Evolutionary conservation across 1,140 invertebrate species (phyloP).

Genomic region (Agrilus planipennis): DNA sequence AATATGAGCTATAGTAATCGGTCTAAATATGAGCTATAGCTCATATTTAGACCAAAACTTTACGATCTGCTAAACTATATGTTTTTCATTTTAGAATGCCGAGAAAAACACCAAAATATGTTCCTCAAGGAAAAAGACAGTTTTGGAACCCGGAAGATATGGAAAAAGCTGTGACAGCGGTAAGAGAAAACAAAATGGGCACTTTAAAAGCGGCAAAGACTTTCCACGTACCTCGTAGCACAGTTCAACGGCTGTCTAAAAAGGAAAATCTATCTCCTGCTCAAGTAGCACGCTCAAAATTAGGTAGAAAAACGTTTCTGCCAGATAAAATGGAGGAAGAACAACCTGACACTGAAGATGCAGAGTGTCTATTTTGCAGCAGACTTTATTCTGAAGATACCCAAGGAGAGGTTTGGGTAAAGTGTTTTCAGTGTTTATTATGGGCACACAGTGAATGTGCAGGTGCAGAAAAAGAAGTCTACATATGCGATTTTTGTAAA

Average conservation of each 20-base stretch:
- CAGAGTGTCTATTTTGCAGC: constrained; percentile 15
- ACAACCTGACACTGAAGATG: no score
- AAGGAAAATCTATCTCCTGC: constrained; percentile 1
- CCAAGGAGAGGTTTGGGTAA: constrained; percentile 14
- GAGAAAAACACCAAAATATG: no score
- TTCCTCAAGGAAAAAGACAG: no score
- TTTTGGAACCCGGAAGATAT: constrained; percentile 3
- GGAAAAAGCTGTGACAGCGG: constrained; percentile 1
- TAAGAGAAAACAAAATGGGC: constrained; percentile 7
- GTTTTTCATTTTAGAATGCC: no score
- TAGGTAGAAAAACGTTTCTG: constrained; percentile 2
- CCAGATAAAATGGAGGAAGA: constrained; percentile 1
- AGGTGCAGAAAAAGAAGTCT: no score
- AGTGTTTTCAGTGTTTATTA: constrained; percentile 23
- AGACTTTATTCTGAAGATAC: constrained; percentile 18
- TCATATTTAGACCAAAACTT: no score
- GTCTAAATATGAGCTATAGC: no score
- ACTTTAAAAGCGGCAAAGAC: constrained; percentile 7
- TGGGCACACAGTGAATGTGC: constrained; percentile 19
- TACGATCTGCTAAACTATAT: no score
- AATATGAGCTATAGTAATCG: no score
- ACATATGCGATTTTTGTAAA: no score
- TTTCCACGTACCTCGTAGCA: constrained; percentile 6
- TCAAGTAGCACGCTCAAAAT: not conserved
- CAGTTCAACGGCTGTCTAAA: constrained; percentile 2